Conservation (phyloP, 2,797 vertebrate genomes). For the Pelodytes ibericus region DNA sequence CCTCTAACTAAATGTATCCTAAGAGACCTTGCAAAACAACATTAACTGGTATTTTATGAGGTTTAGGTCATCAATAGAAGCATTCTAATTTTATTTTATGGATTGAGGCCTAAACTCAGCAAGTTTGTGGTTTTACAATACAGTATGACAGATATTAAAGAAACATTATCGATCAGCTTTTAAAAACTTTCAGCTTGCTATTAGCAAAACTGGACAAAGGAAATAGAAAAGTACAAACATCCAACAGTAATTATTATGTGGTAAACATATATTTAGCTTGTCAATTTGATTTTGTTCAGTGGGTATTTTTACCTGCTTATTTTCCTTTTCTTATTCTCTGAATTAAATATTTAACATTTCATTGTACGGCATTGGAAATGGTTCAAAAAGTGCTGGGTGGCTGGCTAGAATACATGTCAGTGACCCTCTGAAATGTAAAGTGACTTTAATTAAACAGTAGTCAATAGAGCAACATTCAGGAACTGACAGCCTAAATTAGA, state of each 20-base stretch:
- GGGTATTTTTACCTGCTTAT: constrained; percentile 27
- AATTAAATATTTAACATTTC: constrained; percentile 32
- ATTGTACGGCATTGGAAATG: constrained; percentile 24
- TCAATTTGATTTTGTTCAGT: neutral
- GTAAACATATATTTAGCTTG: neutral
- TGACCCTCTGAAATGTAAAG: constrained; percentile 49
- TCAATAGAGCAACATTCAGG: constrained; percentile 42
- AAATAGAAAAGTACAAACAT: neutral
- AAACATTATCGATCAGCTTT: neutral
- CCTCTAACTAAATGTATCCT: neutral
- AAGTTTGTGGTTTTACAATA: too few relatives aligned
- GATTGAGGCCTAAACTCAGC: neutral
- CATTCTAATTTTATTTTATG: neutral
- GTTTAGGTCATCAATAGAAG: neutral
- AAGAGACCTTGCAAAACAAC: neutral
- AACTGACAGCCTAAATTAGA: constrained; percentile 52
- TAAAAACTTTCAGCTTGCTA: neutral
- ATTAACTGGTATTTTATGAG: neutral
- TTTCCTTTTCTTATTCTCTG: neutral
- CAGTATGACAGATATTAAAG: neutral
- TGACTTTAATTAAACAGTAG: constrained; percentile 55
- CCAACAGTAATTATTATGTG: neutral
- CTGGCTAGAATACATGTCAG: constrained; percentile 36
- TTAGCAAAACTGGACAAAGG: neutral
- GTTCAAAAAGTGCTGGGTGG: constrained; percentile 33